These are phyloP conservation scores for Drosophila longiperda DNA, from an alignment of 2,888 invertebrate species.

Conservation along the genomic window DNA sequence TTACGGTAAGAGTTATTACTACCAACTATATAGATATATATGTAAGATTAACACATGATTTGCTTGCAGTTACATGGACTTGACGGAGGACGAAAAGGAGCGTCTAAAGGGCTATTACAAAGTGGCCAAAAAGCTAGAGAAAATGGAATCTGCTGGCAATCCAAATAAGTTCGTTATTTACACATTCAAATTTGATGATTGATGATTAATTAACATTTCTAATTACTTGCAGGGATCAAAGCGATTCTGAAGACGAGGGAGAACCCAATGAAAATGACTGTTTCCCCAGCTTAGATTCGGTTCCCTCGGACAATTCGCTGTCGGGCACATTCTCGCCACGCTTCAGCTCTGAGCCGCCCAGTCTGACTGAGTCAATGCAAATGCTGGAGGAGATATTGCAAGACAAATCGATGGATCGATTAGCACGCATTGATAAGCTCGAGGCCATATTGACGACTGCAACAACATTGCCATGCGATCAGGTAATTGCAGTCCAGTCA, in stretches of 20 bases:
- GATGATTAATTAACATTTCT: neutral
- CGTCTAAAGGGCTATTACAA: slow-evolving; percentile 95
- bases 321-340: slow-evolving; percentile 90
- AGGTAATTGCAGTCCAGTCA: slow-evolving; percentile 63
- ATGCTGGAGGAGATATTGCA: slow-evolving; percentile 94
- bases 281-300: slow-evolving; percentile 92
- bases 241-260: slow-evolving; percentile 90
- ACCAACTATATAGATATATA: neutral
- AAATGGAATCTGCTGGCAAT: slow-evolving; percentile 91
- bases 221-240: slow-evolving; percentile 87
- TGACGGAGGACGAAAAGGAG: slow-evolving; percentile 96
- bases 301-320: slow-evolving; percentile 90
- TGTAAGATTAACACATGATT: neutral
- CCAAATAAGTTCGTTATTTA: slow-evolving; percentile 87
- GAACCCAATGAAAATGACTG: slow-evolving; percentile 89
- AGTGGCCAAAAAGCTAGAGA: slow-evolving; percentile 96
- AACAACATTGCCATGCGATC: slow-evolving; percentile 89
- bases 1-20: slow-evolving; percentile 86
- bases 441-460: slow-evolving; percentile 94
- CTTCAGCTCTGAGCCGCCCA: slow-evolving; percentile 91
- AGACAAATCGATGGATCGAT: slow-evolving; percentile 92
- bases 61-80: slow-evolving; percentile 90
- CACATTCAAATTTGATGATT: too few relatives aligned
- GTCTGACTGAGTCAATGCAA: slow-evolving; percentile 95
- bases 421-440: slow-evolving; percentile 93